Evolutionary conservation across 2,797 vertebrate genomes (phyloP).

Genomic region (Coccyzus lansbergi): DNA sequence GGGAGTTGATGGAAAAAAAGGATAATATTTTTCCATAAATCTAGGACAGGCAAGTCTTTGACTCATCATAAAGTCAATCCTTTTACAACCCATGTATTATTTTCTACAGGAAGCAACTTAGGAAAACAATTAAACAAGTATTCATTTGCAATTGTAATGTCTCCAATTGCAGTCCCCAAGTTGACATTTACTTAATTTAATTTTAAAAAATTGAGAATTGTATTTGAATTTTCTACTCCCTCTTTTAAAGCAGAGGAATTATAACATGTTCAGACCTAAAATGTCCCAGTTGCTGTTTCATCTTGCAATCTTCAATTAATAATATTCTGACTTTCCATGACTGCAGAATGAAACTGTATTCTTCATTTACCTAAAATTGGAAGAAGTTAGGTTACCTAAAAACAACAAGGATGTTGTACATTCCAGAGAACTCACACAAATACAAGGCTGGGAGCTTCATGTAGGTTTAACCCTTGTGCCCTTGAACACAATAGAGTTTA

Average conservation of each 20-base stretch:
- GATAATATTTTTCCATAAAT: background rate
- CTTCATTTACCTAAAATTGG: background rate
- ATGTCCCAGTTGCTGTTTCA: background rate
- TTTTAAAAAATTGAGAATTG: background rate
- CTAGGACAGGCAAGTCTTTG: background rate
- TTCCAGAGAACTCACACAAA: background rate
- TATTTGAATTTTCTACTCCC: background rate
- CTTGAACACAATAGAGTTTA: slow-evolving; percentile 33
- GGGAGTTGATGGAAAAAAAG: background rate
- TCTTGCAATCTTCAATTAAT: background rate
- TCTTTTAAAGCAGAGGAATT: slow-evolving; percentile 17
- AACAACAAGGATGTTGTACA: background rate
- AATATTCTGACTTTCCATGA: background rate
- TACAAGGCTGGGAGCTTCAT: background rate
- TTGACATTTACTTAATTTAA: slow-evolving; percentile 15
- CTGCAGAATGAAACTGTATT: background rate
- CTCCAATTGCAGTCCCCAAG: background rate
- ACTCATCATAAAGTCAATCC: background rate
- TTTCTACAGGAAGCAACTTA: background rate
- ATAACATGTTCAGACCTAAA: background rate
- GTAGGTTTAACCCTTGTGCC: slow-evolving; percentile 4
- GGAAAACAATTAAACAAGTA: background rate
- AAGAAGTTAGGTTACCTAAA: background rate
- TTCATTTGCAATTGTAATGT: background rate
- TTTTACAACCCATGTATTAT: background rate